Conservation (phyloP, 2,113 vertebrate genomes). For the Bettongia penicillata region DNA sequence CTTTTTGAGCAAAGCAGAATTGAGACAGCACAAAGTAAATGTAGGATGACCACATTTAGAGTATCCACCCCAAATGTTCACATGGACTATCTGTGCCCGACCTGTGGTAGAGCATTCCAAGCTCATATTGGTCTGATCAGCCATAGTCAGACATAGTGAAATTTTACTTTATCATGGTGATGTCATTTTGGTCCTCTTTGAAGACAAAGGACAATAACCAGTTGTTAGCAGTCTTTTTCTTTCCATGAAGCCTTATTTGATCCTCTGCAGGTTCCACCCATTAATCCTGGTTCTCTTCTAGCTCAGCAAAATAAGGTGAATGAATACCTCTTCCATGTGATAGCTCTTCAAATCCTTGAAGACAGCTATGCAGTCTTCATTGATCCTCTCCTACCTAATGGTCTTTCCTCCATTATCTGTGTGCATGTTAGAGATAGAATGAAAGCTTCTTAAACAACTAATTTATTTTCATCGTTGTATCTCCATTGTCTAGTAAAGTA, state of each 20-base stretch:
- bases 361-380: neutral
- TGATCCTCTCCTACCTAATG: neutral
- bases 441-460: neutral
- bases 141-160: too few species aligned
- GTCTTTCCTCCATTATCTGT: neutral
- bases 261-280: neutral
- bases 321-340: neutral
- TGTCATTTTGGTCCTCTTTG: too few species aligned
- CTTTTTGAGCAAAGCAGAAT: too few species aligned
- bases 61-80: too few species aligned
- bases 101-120: too few species aligned
- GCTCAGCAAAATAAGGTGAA: neutral
- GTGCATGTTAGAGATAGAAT: neutral
- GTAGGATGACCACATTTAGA: too few species aligned
- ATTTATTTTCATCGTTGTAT: neutral
- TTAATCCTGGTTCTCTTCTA: neutral
- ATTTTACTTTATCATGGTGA: too few species aligned
- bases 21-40: too few species aligned
- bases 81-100: too few species aligned
- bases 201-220: too few species aligned
- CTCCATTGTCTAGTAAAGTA: neutral
- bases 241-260: neutral
- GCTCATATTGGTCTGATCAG: too few species aligned
- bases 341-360: neutral
- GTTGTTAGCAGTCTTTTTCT: neutral